These are phyloP conservation scores for Saxidomus purpurata DNA, from an alignment of 1,140 invertebrate species.

Conservation along the genomic window DNA sequence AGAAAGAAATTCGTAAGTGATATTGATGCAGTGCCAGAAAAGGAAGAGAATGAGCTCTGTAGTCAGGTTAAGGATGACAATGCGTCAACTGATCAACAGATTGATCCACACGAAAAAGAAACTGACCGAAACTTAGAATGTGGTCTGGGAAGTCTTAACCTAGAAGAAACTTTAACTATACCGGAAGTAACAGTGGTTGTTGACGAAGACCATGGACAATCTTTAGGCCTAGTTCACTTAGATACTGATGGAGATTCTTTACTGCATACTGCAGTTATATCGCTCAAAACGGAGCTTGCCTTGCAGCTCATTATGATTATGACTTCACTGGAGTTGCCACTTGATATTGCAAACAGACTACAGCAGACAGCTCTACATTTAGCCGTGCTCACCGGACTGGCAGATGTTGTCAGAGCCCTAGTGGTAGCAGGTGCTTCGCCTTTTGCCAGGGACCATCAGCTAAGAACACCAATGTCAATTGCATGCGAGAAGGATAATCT, in stretches of 20 bases:
- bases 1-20: not conserved
- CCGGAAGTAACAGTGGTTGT: not conserved
- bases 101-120: not conserved
- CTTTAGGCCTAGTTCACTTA: not conserved
- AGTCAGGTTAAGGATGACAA: not conserved
- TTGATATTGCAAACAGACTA: constrained; percentile 13
- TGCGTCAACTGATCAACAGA: not conserved
- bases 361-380: constrained; percentile 30
- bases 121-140: not conserved
- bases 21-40: not conserved
- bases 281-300: not conserved
- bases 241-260: not conserved
- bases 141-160: not conserved
- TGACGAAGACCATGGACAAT: not conserved
- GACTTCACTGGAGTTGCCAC: not conserved
- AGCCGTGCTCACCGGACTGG: constrained; percentile 17
- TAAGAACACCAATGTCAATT: not conserved
- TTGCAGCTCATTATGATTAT: not conserved
- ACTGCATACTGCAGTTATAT: not conserved
- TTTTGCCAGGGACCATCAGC: not conserved
- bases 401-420: not conserved
- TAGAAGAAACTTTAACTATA: not conserved
- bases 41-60: not conserved
- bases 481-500: not conserved
- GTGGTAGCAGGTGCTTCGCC: constrained; percentile 12